Evolutionary conservation across 2,797 vertebrate genomes (phyloP), one percentile per base, ranked within the genome.

Genomic region (Acipenser ruthenus): DNA sequence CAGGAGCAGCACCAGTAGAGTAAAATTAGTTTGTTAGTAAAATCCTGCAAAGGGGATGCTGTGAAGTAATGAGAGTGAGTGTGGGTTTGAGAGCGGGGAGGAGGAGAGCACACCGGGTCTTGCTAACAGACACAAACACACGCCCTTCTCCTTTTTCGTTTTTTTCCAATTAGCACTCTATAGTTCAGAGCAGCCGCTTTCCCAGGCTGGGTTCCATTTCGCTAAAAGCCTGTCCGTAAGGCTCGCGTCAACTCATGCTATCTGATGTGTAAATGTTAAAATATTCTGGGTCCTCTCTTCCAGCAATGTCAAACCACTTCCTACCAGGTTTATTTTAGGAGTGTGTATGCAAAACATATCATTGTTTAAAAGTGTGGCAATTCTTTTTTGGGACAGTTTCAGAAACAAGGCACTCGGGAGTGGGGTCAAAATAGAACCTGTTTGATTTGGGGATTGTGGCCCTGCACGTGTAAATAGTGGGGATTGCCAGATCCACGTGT

Each of bases 121-220:
- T 37, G 23, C 23, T 37, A 37, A 37, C 2, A 37, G 23, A 37
- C 23, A 37, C 23, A 3, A 37, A 37, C 23, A 37, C 23, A 37
- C 23, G 23, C 4, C 23, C 76, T 80, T 56, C 65, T 75, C 63
- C 73, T 79, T 75, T 62, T 68, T 69, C 74, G 78, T 72, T 71
- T 72, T 75, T 82, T 79, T 82, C 80, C 83, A 79, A 84, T 87
- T 87, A 86, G 85, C 80, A 77, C 76, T 64, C 70, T 71, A 10
- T 74, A 74, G 80, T 80, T 75, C 74, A 74, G 71, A 71, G 72
- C 65, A 12, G 13, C 23, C 66, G 74, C 71, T 73, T 68, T 71
- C 68, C 47, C 52, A 37, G 23, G 23, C 23, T 37, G 23, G 23
- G 3, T 37, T 37, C 23, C 68, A 47, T 70, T 69, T 67, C 12